Percentiles rank a stretch among this genome's conserved stretches.
Evolutionary conservation across 30 jellyfish, hydroid and myxozoan species (phyloP).

Genomic region (Clytia hemisphaerica): DNA sequence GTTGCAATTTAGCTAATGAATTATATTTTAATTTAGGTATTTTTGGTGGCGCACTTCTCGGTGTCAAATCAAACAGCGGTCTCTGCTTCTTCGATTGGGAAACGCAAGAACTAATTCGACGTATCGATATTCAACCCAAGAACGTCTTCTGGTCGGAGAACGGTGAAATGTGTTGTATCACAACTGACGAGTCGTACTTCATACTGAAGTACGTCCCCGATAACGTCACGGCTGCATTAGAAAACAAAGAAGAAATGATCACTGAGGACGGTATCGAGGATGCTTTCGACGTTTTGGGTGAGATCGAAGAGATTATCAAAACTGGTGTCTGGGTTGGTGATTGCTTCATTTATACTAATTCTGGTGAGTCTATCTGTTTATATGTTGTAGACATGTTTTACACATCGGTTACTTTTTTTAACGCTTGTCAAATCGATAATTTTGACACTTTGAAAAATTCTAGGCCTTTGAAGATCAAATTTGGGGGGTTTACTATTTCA

Average conservation of each 20-base stretch:
- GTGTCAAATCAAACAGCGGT: constrained; percentile 91
- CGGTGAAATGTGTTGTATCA: constrained; percentile 95
- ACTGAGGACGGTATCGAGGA: constrained; percentile 98
- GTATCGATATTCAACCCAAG: constrained; percentile 91
- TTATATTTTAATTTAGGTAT: constrained; percentile 46
- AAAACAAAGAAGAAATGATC: constrained; percentile 70
- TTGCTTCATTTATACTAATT: constrained; percentile 90
- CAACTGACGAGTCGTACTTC: constrained; percentile 88
- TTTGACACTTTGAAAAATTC: neutral
- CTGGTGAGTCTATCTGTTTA: constrained; percentile 35
- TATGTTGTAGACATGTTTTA: neutral
- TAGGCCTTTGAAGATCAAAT: neutral
- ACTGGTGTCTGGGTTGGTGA: constrained; percentile 99
- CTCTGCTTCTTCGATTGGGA: constrained; percentile 95
- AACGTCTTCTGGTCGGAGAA: constrained; percentile 96
- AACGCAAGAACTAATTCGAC: constrained; percentile 81
- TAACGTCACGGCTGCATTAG: constrained; percentile 76
- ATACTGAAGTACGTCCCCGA: constrained; percentile 68
- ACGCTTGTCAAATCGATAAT: neutral
- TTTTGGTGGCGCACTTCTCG: constrained; percentile 83
- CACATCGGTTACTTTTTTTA: neutral
- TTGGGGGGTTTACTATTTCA: neutral
- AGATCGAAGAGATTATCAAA: constrained; percentile 89
- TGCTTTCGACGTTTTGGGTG: constrained; percentile 95
- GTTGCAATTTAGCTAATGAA: no score